phyloP scores from a whole-genome alignment of 2,888 invertebrate species.

The Volucella bombylans region DNA sequence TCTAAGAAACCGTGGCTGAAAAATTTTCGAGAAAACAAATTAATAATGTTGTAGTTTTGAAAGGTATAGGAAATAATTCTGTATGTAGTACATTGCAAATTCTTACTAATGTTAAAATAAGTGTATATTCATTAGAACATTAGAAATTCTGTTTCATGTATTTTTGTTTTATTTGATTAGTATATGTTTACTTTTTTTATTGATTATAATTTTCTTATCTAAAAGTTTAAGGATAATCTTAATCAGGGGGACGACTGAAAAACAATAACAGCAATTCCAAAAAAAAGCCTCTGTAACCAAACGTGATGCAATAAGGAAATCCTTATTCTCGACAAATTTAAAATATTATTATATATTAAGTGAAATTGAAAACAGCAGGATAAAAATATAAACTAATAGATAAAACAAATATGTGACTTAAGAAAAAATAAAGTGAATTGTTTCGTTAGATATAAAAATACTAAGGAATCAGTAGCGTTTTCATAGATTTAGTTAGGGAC shows the following conservation, averaged over 20 bases:
- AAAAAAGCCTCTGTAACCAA: slow-evolving; percentile 25
- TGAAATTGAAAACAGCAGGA: too few species aligned
- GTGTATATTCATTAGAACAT: too few species aligned
- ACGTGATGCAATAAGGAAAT: background rate
- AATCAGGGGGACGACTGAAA: slow-evolving; percentile 26
- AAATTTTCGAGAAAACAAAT: too few species aligned
- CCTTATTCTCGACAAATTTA: background rate
- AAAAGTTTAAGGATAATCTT: slow-evolving; percentile 18
- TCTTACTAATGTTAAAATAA: too few species aligned
- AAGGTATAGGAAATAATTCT: too few species aligned
- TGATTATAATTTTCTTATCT: slow-evolving; percentile 26
- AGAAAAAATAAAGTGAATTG: too few species aligned
- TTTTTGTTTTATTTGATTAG: slow-evolving; percentile 13
- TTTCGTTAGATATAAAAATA: slow-evolving; percentile 17
- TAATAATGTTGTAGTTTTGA: too few species aligned
- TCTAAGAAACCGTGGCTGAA: too few species aligned
- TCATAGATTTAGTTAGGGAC: too few species aligned
- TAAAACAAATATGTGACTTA: background rate
- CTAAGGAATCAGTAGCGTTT: background rate
- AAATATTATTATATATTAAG: too few species aligned
- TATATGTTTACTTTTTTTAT: slow-evolving; percentile 22
- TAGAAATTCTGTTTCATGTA: too few species aligned
- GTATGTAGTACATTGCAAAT: too few species aligned
- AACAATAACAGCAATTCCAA: background rate
- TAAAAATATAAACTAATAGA: background rate